Conservation (phyloP, 2,888 invertebrate genomes). For the Drosophila hamatofila region DNA sequence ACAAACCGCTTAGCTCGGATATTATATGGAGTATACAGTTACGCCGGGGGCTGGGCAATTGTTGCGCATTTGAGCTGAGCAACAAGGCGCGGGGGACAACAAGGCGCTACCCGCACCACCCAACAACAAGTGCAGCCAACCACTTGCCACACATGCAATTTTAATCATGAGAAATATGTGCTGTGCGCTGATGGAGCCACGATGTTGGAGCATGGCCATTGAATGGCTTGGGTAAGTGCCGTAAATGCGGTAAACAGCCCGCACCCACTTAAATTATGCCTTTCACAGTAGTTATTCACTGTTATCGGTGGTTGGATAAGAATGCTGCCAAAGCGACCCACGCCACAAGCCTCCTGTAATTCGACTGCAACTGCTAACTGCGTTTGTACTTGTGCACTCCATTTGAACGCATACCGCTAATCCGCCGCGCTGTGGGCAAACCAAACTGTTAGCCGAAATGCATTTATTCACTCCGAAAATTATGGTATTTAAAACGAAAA, state of each 20-base stretch:
- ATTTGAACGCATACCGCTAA: constrained; percentile 9
- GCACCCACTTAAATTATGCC: constrained; percentile 49
- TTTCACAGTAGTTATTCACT: constrained; percentile 46
- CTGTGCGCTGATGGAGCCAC: constrained; percentile 31
- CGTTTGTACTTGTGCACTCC: constrained; percentile 12
- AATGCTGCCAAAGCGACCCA: constrained; percentile 34
- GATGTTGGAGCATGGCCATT: constrained; percentile 33
- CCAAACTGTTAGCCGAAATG: not conserved
- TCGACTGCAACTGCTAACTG: constrained; percentile 20
- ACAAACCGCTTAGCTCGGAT: constrained; percentile 71
- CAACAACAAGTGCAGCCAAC: constrained; percentile 27
- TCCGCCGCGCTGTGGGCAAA: not conserved
- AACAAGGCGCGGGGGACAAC: constrained; percentile 5
- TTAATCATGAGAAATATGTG: constrained; percentile 60
- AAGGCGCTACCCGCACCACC: not conserved
- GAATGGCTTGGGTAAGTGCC: constrained; percentile 24
- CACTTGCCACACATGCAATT: constrained; percentile 57
- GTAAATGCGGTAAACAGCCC: constrained; percentile 18
- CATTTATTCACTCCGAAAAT: not conserved
- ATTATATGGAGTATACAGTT: constrained; percentile 43
- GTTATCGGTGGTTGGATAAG: constrained; percentile 36
- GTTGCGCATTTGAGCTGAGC: constrained; percentile 44
- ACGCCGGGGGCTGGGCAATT: constrained; percentile 37
- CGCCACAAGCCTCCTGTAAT: constrained; percentile 9
- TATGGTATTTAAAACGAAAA: not conserved